Conservation (phyloP, 2,888 invertebrate genomes). For the Bhutanitis thaidina region DNA sequence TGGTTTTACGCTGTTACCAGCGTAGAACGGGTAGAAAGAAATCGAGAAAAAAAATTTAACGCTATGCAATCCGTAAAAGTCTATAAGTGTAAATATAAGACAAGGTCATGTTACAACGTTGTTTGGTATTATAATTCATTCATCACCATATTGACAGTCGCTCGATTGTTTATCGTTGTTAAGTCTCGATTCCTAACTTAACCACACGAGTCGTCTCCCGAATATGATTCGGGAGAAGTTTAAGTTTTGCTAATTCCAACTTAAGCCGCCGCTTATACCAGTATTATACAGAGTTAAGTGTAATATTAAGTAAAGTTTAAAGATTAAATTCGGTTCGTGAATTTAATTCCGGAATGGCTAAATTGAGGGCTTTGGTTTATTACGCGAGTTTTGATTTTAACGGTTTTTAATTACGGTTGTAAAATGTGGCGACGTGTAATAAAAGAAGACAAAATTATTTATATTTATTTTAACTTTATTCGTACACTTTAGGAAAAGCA, state of each 20-base stretch:
- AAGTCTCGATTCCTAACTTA: slow-evolving; percentile 14
- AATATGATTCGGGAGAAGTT: slow-evolving; percentile 31
- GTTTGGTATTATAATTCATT: not conserved
- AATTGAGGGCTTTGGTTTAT: slow-evolving; percentile 1
- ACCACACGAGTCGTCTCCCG: slow-evolving; percentile 31
- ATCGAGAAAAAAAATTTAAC: no score
- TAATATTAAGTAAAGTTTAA: slow-evolving; percentile 31
- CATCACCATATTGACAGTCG: not conserved
- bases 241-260: slow-evolving; percentile 32
- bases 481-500: no score
- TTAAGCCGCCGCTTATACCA: slow-evolving; percentile 31
- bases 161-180: not conserved
- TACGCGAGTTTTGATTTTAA: not conserved
- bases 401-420: not conserved
- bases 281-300: slow-evolving; percentile 30
- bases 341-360: slow-evolving; percentile 2
- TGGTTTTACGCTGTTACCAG: no score
- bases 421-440: not conserved
- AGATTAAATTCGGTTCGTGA: slow-evolving; percentile 22
- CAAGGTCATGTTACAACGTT: no score
- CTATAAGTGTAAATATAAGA: no score
- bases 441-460: no score
- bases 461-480: no score
- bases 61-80: no score
- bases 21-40: no score